phyloP scores from a whole-genome alignment of 2,888 invertebrate species.

The Lasioglossum calceatum region DNA sequence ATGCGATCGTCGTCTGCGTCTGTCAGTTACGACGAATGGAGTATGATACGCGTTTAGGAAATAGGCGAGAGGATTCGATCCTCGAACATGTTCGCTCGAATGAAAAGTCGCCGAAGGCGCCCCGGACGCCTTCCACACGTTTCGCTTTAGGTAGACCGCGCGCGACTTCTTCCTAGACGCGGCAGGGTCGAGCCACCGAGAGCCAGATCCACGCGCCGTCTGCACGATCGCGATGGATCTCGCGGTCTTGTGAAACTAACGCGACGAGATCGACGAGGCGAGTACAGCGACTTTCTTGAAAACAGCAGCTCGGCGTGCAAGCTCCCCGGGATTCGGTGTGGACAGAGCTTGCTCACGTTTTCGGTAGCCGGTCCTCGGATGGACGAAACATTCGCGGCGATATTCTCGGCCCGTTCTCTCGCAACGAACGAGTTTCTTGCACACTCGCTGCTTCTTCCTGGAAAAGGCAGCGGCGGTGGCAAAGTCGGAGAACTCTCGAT shows the following conservation, averaged over 20 bases:
- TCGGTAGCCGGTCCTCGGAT: neutral
- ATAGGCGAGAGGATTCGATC: slow-evolving; percentile 48
- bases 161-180: slow-evolving; percentile 74
- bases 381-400: neutral
- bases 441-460: neutral
- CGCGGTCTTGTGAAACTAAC: neutral
- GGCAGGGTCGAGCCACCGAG: neutral
- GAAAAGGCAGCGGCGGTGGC: neutral
- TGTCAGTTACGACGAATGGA: no score
- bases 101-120: slow-evolving; percentile 50
- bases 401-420: neutral
- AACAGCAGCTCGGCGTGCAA: neutral
- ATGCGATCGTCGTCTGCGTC: no score
- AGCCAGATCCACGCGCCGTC: neutral
- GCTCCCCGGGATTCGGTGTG: neutral
- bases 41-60: neutral
- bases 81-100: slow-evolving; percentile 57
- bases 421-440: neutral
- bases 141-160: slow-evolving; percentile 66
- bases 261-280: neutral
- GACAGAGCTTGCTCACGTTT: neutral
- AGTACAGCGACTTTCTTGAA: neutral
- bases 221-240: neutral
- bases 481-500: neutral
- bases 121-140: slow-evolving; percentile 32